Base-by-base conservation (phyloP, 2,113 vertebrate genomes). In the Melospiza georgiana region DNA sequence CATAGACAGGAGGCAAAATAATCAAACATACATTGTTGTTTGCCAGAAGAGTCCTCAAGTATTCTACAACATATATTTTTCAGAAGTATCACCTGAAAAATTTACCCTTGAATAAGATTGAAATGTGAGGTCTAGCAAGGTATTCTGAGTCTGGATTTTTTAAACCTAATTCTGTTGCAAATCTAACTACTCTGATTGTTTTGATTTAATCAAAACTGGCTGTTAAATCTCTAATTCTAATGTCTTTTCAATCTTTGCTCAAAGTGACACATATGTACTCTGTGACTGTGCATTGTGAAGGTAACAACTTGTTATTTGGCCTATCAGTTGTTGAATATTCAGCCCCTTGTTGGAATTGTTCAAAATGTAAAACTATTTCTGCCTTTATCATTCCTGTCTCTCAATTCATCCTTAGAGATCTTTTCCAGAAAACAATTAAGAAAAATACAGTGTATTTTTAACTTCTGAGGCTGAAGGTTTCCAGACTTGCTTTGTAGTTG, bases 291-390 rank as follows among this genome's bases (percentile, higher is more conserved):
- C 93, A 90, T 96, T 96, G 84, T 90, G 88, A 96, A 96, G 92
- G 96, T 97, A 97, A 96, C 96, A 97, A 87, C 96, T 96, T 96
- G 95, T 97, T 96, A 97, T 96, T 96, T 96, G 95, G 94, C 92
- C 96, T 95, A 96, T 96, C 95, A 96, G 84, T 92, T 94, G 67
- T 95, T 96, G 94, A 96, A 96, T 96, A 96, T 95, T 96, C 96
- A 97, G 84, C 84, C 95, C 20, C 88, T 92, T 82, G 80, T 62
- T 94, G 92, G 90, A 97, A 96, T 96, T 96, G 90, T 96, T 97
- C 87, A 96, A 95, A 96, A 97, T 96, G 95, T 96, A 96, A 97
- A 96, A 96, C 92, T 96, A 89, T 75, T 93, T 93, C 85, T 97
- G 94, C 73, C 85, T 96, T 96, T 95, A 94, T 94, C 37, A 59